Evolutionary conservation across 2,113 vertebrate species (phyloP).

Genomic region (Anhinga anhinga): DNA sequence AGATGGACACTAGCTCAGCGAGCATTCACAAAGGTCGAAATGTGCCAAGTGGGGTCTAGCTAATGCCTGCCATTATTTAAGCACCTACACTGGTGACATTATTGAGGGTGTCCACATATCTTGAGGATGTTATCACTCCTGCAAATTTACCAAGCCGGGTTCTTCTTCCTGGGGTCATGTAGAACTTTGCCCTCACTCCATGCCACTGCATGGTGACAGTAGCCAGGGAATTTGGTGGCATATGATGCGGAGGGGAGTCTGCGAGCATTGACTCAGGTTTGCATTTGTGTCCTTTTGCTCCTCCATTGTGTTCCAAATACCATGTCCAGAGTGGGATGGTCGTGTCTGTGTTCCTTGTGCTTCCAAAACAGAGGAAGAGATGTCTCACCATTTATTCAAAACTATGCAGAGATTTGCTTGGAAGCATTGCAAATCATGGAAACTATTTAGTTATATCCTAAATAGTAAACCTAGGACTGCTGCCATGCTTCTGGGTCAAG

Average conservation of each 20-base stretch:
- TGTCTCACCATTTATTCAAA: background rate
- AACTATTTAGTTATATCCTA: conserved; percentile 39
- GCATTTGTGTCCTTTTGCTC: background rate
- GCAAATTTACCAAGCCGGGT: background rate
- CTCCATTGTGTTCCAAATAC: background rate
- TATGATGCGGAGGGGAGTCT: background rate
- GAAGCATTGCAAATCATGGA: conserved; percentile 40
- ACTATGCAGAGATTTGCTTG: conserved; percentile 15
- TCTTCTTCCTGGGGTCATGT: background rate
- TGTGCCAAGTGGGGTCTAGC: accelerated
- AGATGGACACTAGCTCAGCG: background rate
- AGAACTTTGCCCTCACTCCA: background rate
- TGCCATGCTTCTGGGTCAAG: background rate
- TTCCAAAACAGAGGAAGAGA: conserved; percentile 15
- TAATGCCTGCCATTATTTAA: background rate
- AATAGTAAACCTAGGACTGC: conserved; percentile 13
- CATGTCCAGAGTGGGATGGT: background rate
- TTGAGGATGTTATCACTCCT: background rate
- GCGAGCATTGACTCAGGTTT: background rate
- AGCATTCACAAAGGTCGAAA: background rate
- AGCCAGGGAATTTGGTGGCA: background rate
- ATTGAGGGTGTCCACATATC: background rate
- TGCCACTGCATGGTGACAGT: background rate
- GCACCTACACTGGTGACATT: background rate
- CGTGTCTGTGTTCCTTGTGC: background rate